Percentiles rank a stretch among this genome's conserved stretches.
phyloP scores from a whole-genome alignment of 2,888 invertebrate genomes.

The Xestia c-nigrum region DNA sequence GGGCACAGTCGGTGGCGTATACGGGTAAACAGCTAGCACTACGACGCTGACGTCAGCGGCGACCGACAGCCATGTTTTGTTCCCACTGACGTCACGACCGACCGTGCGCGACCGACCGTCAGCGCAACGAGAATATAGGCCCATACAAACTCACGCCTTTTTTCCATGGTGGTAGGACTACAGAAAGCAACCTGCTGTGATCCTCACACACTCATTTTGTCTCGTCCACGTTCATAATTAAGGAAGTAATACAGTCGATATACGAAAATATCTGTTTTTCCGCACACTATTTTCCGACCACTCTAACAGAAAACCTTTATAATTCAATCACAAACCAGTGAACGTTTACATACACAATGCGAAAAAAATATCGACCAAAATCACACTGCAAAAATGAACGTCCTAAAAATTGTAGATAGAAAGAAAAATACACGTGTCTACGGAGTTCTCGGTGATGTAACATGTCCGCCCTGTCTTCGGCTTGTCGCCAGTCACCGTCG shows the following conservation, averaged over 20 bases:
- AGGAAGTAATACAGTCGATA: neutral
- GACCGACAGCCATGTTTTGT: no score
- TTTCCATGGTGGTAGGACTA: no score
- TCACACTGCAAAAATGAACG: neutral
- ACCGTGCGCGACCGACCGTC: no score
- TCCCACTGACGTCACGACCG: no score
- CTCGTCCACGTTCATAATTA: no score
- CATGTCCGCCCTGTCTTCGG: neutral
- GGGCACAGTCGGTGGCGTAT: no score
- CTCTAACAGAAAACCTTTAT: neutral
- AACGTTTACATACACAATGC: neutral
- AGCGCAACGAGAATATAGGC: no score
- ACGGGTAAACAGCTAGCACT: no score
- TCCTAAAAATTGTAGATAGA: neutral
- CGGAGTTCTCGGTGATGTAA: neutral
- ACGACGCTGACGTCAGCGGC: no score
- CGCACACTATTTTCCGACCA: neutral
- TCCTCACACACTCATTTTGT: no score
- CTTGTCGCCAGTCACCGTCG: neutral
- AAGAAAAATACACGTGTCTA: neutral
- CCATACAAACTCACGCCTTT: no score
- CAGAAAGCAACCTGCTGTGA: no score
- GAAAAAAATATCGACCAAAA: neutral
- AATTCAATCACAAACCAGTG: conserved; percentile 7
- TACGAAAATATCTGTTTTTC: neutral